A percentile compares a stretch with the other conserved stretches of the same genome.
Conservation (phyloP, 2,797 vertebrate genomes). For the Miopithecus talapoin region DNA sequence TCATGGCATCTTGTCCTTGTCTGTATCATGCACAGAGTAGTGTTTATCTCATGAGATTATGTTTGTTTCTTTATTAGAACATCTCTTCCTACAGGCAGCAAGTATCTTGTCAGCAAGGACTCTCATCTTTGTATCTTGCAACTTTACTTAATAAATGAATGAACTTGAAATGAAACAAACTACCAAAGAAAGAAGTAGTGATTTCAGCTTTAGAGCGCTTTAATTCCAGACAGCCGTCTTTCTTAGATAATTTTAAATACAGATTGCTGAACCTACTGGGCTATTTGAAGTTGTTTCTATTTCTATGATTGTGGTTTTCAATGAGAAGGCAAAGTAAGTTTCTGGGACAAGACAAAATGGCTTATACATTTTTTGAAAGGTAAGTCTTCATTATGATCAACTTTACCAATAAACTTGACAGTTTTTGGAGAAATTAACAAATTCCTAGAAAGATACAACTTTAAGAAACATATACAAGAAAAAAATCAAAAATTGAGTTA, state of each 20-base stretch:
- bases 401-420: not conserved
- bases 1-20: not conserved
- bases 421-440: not conserved
- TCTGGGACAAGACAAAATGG: not conserved
- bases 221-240: not conserved
- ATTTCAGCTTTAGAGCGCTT: not conserved
- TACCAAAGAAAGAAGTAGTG: not conserved
- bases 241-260: not conserved
- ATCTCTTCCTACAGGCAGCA: not conserved
- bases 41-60: not conserved
- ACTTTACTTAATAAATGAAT: not conserved
- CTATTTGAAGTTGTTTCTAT: not conserved
- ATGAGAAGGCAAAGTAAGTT: not conserved
- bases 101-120: not conserved
- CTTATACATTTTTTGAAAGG: not conserved
- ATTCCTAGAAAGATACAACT: not conserved
- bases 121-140: not conserved
- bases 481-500: not conserved
- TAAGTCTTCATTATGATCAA: not conserved
- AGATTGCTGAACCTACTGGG: not conserved
- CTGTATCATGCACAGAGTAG: not conserved
- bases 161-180: conserved; percentile 1
- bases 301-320: conserved; percentile 33
- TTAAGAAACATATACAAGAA: not conserved
- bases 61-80: not conserved